phyloP scores from a whole-genome alignment of 2,888 invertebrate species.

The Drosophila acutilabella region DNA sequence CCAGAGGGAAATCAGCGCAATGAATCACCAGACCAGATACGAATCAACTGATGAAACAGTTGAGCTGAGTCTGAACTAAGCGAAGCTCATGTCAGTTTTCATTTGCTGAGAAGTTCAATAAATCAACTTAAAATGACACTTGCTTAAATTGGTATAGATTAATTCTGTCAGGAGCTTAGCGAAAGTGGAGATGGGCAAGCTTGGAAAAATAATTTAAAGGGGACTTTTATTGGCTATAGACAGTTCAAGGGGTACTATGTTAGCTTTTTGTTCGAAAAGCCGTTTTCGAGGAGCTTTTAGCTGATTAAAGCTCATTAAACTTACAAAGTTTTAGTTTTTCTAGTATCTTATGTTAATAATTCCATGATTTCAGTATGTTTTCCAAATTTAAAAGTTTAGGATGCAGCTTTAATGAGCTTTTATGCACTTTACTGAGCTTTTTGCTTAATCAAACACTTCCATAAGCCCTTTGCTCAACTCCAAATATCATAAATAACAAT shows the following conservation, averaged over 20 bases:
- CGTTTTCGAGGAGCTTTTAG: not conserved
- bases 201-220: not conserved
- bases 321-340: no score
- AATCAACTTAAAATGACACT: slow-evolving; percentile 4
- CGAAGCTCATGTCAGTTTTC: slow-evolving; percentile 24
- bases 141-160: not conserved
- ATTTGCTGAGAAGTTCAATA: slow-evolving; percentile 19
- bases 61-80: not conserved
- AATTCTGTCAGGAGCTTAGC: not conserved
- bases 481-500: not conserved
- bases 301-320: no score
- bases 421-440: not conserved
- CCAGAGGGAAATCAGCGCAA: slow-evolving; percentile 51
- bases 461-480: no score
- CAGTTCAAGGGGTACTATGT: not conserved
- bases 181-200: not conserved
- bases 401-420: not conserved
- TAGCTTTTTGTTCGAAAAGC: not conserved
- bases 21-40: slow-evolving; percentile 8
- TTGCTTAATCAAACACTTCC: no score
- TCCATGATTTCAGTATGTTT: no score
- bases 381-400: not conserved
- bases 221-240: no score
- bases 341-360: no score
- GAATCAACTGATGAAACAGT: slow-evolving; percentile 6